Base-by-base conservation (phyloP, 2,797 vertebrate species). In the Acipenser transmontanus region DNA sequence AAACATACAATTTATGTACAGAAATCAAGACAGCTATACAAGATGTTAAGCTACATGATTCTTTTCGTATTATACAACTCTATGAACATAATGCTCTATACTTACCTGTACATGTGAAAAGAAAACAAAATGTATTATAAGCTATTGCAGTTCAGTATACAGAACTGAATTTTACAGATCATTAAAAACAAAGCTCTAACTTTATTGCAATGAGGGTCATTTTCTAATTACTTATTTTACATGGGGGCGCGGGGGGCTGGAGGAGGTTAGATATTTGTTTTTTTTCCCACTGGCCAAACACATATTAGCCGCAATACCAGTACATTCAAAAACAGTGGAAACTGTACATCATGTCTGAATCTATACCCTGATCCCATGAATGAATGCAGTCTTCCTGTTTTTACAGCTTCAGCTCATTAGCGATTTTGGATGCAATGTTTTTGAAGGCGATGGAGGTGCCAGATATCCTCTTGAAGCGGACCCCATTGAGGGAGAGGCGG, bases 351-450 rank as follows among this genome's bases (percentile, higher is more conserved):
- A 64, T 60, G 49, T 72, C 70, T 62, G 79, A 75, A 72, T 80
- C 82, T 84, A 34, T 34, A 84, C 86, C 85, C 85, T 85, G 84
- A 85, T 81, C 78, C 81, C 73, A 72, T 61, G 73, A 72, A 67
- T 63, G 61, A 61, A 52, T 17, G 34, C 50, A 75, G 72, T 78
- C 59, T 66, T 49, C 62, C 34, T 2, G 71, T 70, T 73, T 79
- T 94, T 92, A 98, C 88, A 98, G 93, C 88, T 98, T 98, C 79
- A 98, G 95, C 91, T 98, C 96, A 0, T 98, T 97, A 68, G 96
- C 96, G 80, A 98, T 95, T 88, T 98, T 98, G 81, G 94, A 98
- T 78, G 96, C 96, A 82, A 98, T 97, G 90, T 98, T 98, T 89
- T 98, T 98, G 87, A 98, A 98, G 81, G 96, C 96, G 7, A 98